Evolutionary conservation across 2,888 invertebrate genomes (phyloP), one percentile per base, ranked within the genome.

Genomic region (Tupiocoris notatus): DNA sequence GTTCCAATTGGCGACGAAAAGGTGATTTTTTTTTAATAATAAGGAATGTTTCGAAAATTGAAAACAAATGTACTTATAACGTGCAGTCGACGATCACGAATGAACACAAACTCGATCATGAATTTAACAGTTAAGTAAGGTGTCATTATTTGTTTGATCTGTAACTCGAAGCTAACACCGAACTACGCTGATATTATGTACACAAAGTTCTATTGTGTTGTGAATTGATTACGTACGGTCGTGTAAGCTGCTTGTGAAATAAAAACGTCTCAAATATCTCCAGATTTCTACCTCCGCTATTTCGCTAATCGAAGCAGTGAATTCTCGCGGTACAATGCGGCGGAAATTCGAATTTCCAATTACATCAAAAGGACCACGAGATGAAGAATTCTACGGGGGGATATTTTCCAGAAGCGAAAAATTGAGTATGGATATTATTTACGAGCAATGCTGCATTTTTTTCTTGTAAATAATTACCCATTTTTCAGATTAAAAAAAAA

Each of bases 221-320:
- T 73, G 62, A 62, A 73, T 62, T 73, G 39, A 22, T 70, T 58
- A 70, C 73, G 18, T 25, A 70, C 39, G 39, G 39, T 12, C 39
- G 58, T 70, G 73, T 57, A 20, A 62, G 39, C 61, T 18, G 73
- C 73, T 73, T 73, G 62, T 62, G 73, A 73, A 73, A 73, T 73
- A 73, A 21, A 73, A 20, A 6, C 39, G 62, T 73, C 39, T 73
- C 73, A 73, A 73, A 57, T 67, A 39, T n/a, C n/a, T n/a, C n/a
- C n/a, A n/a, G n/a, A n/a, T n/a, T n/a, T n/a, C n/a, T n/a, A n/a
- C n/a, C n/a, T n/a, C n/a, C n/a, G n/a, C n/a, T n/a, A n/a, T n/a
- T n/a, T n/a, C n/a, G n/a, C n/a, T n/a, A n/a, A n/a, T n/a, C n/a
- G n/a, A n/a, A n/a, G n/a, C n/a, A n/a, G n/a, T n/a, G n/a, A n/a